Evolutionary conservation across 2,888 invertebrate genomes (phyloP).

Genomic region (Dryobotodes eremita): DNA sequence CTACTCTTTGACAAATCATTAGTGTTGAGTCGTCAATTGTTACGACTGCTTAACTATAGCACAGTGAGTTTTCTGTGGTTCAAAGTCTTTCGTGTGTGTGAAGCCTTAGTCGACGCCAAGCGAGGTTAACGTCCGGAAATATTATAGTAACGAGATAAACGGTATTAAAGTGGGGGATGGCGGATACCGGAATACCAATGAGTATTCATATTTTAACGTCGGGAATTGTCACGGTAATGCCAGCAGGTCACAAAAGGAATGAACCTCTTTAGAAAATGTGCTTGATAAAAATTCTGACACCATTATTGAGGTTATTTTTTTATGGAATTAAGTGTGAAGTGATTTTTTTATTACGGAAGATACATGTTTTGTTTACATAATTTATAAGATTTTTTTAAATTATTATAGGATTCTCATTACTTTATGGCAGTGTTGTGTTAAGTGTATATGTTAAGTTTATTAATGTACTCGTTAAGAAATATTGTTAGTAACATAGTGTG

Average conservation of each 20-base stretch:
- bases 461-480: too few relatives aligned
- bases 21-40: neutral
- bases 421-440: too few relatives aligned
- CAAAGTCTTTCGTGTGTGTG: neutral
- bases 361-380: neutral
- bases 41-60: neutral
- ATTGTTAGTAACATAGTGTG: too few relatives aligned
- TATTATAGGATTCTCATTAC: too few relatives aligned
- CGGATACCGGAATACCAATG: constrained; percentile 63
- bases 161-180: constrained; percentile 50
- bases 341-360: neutral
- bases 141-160: constrained; percentile 65
- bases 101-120: constrained; percentile 33
- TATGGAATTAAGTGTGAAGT: neutral
- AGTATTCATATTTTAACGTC: constrained; percentile 56
- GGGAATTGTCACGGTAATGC: constrained; percentile 37
- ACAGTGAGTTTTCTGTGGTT: neutral
- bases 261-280: constrained; percentile 28
- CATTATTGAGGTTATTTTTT: constrained; percentile 6
- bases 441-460: too few relatives aligned
- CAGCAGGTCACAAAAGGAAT: constrained; percentile 24
- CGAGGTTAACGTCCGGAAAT: constrained; percentile 60
- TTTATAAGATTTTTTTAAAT: neutral
- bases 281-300: constrained; percentile 23
- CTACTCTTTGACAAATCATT: neutral